phyloP scores from a whole-genome alignment of 2,888 invertebrate species.

The Eristalis tenax region DNA sequence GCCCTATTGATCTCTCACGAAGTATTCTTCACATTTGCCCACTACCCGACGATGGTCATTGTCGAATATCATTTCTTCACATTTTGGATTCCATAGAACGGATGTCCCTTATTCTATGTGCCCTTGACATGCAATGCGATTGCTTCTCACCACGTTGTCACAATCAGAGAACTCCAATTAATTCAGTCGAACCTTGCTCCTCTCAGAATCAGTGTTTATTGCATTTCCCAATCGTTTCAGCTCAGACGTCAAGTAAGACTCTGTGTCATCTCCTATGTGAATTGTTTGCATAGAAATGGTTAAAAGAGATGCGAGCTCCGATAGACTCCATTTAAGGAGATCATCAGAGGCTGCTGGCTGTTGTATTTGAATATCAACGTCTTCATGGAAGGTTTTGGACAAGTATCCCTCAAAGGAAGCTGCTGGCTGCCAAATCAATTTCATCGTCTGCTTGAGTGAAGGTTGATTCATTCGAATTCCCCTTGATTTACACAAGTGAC shows the following conservation, averaged over 20 bases:
- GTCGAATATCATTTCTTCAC: no score
- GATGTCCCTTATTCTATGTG: no score
- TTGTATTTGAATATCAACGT: not conserved
- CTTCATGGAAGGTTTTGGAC: not conserved
- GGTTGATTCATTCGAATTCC: not conserved
- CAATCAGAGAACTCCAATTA: not conserved
- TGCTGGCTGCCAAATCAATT: not conserved
- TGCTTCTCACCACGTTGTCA: no score
- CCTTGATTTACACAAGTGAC: not conserved
- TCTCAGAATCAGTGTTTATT: no score
- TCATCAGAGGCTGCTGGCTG: not conserved
- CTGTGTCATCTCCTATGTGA: no score
- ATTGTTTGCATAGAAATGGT: not conserved
- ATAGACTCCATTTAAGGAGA: not conserved
- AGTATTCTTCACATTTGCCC: no score
- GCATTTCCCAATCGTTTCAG: no score
- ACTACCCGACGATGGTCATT: no score
- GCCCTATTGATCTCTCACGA: no score
- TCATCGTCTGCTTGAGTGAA: not conserved
- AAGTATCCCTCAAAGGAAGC: not conserved
- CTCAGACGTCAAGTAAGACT: no score
- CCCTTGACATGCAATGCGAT: no score
- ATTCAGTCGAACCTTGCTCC: not conserved
- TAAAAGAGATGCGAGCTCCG: not conserved
- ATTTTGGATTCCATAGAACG: no score